These are phyloP conservation scores for Catharus fuscescens DNA, from an alignment of 2,113 vertebrate genomes.

Conservation along the genomic window DNA sequence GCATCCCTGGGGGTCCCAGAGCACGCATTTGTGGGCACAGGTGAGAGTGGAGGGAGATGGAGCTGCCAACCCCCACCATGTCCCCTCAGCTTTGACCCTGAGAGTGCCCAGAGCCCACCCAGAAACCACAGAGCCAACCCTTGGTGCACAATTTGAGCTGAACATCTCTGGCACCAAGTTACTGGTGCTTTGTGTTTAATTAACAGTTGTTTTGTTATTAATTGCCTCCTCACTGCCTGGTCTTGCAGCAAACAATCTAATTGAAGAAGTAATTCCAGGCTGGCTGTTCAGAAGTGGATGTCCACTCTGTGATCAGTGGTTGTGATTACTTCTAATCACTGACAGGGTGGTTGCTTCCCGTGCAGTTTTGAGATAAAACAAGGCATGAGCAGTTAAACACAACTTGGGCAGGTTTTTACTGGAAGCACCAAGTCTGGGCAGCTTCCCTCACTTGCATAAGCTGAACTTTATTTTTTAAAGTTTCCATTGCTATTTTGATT, in stretches of 20 bases:
- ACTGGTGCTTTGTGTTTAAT: background rate
- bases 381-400: background rate
- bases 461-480: background rate
- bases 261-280: background rate
- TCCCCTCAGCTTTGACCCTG: background rate
- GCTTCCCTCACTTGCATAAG: background rate
- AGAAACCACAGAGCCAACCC: background rate
- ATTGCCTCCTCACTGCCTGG: background rate
- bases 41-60: background rate
- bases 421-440: background rate
- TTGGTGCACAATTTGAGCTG: background rate
- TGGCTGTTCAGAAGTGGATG: background rate
- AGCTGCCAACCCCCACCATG: background rate
- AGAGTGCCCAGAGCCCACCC: background rate
- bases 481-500: background rate
- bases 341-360: background rate
- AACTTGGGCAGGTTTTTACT: background rate
- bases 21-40: background rate
- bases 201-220: background rate
- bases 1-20: background rate
- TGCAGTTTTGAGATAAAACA: background rate
- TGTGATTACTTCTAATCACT: background rate
- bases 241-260: background rate
- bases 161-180: background rate
- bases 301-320: background rate